Conservation (phyloP, 2,113 vertebrate species). For the Raja brachyura region DNA sequence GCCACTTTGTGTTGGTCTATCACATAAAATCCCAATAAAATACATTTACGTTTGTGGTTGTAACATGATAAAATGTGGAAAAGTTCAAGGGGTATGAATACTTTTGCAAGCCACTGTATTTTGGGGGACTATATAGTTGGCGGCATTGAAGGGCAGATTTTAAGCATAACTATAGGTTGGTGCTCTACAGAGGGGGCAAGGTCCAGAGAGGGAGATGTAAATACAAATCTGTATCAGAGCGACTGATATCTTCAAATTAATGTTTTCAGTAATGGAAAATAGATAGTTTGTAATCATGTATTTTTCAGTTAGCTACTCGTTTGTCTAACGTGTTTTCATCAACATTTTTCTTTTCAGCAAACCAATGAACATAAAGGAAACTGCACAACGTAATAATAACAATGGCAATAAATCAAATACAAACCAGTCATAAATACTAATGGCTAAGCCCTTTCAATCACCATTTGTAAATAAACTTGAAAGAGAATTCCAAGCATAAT, state of each 20-base stretch:
- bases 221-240: background rate
- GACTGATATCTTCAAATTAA: background rate
- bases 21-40: too few relatives aligned
- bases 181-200: too few relatives aligned
- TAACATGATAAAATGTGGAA: too few relatives aligned
- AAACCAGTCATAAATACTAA: background rate
- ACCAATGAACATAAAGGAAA: slow-evolving; percentile 17
- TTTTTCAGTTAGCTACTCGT: background rate
- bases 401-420: background rate
- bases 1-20: too few relatives aligned
- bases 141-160: too few relatives aligned
- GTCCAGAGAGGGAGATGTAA: background rate
- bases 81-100: too few relatives aligned
- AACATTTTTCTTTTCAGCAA: slow-evolving; percentile 33
- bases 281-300: background rate
- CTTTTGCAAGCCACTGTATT: too few relatives aligned
- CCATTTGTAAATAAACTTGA: slow-evolving; percentile 4
- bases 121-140: too few relatives aligned
- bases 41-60: too few relatives aligned
- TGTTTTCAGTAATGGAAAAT: background rate
- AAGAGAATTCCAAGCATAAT: background rate
- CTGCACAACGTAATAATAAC: background rate
- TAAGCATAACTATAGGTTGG: too few relatives aligned
- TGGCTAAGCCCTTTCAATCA: background rate
- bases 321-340: slow-evolving; percentile 4